A percentile compares a stretch with the other conserved stretches of the same genome.
Conservation (phyloP, 1,140 invertebrate species). For the Philotrypesis tridentata region DNA sequence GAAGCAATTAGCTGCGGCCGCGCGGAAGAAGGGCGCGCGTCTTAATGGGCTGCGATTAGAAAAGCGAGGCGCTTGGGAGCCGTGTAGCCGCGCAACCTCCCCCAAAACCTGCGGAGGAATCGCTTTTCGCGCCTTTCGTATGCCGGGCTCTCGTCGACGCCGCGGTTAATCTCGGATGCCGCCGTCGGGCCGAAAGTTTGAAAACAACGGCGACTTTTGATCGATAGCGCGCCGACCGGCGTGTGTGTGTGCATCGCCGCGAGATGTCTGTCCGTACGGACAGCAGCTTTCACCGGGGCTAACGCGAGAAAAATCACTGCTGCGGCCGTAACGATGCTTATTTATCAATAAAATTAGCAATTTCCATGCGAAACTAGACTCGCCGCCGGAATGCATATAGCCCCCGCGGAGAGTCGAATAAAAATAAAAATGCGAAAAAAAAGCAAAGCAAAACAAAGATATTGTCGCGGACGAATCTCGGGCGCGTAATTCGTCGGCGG, state of each 20-base stretch:
- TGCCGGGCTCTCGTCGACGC: conserved; percentile 21
- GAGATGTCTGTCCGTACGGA: no score
- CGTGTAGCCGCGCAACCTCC: conserved; percentile 56
- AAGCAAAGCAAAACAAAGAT: neutral
- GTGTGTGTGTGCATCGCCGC: neutral
- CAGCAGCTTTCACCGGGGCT: conserved; percentile 25
- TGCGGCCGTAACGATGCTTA: neutral
- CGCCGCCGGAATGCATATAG: no score
- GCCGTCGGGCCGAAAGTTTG: conserved; percentile 45
- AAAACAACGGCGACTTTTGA: conserved; percentile 47
- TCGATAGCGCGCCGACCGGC: conserved; percentile 26
- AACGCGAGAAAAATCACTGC: conserved; percentile 31
- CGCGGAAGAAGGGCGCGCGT: conserved; percentile 62
- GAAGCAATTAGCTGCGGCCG: conserved; percentile 66
- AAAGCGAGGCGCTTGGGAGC: conserved; percentile 70
- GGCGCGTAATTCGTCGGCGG: neutral
- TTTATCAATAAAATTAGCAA: conserved; percentile 38
- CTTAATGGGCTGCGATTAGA: conserved; percentile 72
- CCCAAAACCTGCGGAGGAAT: conserved; percentile 56
- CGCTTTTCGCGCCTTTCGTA: conserved; percentile 49
- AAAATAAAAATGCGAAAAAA: neutral
- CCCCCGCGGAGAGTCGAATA: no score
- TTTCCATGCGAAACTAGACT: neutral
- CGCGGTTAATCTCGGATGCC: conserved; percentile 42
- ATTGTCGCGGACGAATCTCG: neutral